These are phyloP conservation scores for Anser brachyrhynchus DNA, from an alignment of 2,113 vertebrate species.

Conservation along the genomic window DNA sequence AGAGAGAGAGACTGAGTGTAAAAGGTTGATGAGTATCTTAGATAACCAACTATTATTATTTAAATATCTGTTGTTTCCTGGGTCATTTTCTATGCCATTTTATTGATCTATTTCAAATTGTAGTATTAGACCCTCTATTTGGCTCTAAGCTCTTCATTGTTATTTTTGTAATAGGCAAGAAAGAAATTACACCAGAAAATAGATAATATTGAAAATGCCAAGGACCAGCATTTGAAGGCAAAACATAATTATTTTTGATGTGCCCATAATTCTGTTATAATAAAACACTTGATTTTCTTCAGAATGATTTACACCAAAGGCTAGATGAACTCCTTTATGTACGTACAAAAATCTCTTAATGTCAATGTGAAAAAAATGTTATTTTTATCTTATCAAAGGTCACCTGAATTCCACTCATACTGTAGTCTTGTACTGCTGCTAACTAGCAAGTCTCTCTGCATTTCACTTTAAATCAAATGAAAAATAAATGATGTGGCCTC, in stretches of 20 bases:
- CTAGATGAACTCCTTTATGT: background rate
- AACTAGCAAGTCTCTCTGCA: background rate
- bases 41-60: background rate
- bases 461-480: constrained; percentile 8
- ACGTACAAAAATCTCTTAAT: background rate
- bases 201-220: background rate
- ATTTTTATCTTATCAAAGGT: background rate
- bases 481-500: background rate
- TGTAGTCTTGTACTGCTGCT: background rate
- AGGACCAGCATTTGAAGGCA: background rate
- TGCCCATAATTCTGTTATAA: background rate
- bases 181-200: background rate
- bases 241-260: background rate
- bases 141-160: background rate
- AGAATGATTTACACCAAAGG: background rate
- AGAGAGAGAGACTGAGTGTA: background rate
- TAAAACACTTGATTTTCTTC: background rate
- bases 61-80: background rate
- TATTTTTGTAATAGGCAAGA: background rate
- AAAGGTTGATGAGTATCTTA: background rate
- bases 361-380: background rate
- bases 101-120: background rate
- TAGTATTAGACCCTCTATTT: background rate
- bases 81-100: background rate
- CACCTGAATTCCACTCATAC: background rate